A percentile compares a stretch with the other conserved stretches of the same genome.
Conservation (phyloP, 2,113 vertebrate species). For the Laticauda colubrina region DNA sequence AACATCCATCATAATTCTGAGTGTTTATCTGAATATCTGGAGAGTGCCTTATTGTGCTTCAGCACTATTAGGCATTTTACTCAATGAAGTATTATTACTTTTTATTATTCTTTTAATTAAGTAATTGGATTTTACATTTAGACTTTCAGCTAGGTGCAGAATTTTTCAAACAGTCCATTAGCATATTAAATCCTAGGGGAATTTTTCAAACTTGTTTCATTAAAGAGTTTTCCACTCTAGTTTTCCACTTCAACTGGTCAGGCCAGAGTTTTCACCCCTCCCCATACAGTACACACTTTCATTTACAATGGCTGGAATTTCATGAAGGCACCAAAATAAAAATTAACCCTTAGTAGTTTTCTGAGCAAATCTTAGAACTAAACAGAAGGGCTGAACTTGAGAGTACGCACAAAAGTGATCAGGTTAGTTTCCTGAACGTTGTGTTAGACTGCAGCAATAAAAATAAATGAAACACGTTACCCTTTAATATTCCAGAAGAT, state of each 20-base stretch:
- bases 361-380: not conserved
- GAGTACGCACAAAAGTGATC: not conserved
- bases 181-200: not conserved
- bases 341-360: not conserved
- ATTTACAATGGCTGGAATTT: not conserved
- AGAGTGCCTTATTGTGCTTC: not conserved
- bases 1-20: not conserved
- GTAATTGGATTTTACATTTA: not conserved
- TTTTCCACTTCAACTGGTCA: not conserved
- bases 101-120: not conserved
- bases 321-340: not conserved
- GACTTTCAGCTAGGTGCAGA: not conserved
- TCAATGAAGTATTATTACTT: not conserved
- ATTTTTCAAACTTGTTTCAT: not conserved
- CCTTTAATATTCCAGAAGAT: not conserved
- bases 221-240: not conserved
- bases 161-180: not conserved
- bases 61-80: not conserved
- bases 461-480: not conserved
- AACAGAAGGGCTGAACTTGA: not conserved
- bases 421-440: not conserved
- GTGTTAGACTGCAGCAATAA: not conserved
- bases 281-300: not conserved
- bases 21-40: not conserved
- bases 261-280: not conserved